These are phyloP conservation scores for Anisognathus igniventris DNA, from an alignment of 2,797 vertebrate genomes.

Conservation along the genomic window DNA sequence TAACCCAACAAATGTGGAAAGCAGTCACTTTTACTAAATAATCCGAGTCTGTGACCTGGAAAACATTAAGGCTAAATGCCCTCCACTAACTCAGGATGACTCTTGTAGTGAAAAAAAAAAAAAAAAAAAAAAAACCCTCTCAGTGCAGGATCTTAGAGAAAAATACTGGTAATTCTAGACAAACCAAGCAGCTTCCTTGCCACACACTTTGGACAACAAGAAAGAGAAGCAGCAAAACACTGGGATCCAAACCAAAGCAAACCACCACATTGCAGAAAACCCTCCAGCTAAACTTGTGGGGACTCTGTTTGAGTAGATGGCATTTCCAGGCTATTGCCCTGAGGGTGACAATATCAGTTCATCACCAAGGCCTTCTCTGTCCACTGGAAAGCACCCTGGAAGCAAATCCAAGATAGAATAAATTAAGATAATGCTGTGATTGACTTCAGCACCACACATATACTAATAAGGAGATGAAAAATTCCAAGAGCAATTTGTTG, in stretches of 20 bases:
- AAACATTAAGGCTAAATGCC: neutral
- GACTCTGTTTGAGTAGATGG: neutral
- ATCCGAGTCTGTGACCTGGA: neutral
- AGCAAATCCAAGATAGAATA: neutral
- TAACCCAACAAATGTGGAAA: neutral
- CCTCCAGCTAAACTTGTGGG: neutral
- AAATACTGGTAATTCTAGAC: neutral
- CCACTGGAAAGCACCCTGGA: neutral
- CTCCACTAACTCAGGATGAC: neutral
- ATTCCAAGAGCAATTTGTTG: neutral
- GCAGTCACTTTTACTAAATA: neutral
- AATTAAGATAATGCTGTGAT: neutral
- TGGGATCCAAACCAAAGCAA: neutral
- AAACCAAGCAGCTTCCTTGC: neutral
- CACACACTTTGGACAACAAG: neutral
- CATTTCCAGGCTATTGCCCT: neutral
- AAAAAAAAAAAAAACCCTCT: rapidly evolving
- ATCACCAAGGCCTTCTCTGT: neutral
- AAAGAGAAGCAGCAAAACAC: neutral
- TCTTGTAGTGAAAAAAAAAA: neutral
- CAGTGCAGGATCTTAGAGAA: neutral
- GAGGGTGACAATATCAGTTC: neutral
- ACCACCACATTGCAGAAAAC: neutral
- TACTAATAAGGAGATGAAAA: neutral
- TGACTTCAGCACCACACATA: neutral